Evolutionary conservation across 2,797 vertebrate species (phyloP), one percentile per base, ranked within the genome.

Genomic region (Hyperoplus lanceolatus): DNA sequence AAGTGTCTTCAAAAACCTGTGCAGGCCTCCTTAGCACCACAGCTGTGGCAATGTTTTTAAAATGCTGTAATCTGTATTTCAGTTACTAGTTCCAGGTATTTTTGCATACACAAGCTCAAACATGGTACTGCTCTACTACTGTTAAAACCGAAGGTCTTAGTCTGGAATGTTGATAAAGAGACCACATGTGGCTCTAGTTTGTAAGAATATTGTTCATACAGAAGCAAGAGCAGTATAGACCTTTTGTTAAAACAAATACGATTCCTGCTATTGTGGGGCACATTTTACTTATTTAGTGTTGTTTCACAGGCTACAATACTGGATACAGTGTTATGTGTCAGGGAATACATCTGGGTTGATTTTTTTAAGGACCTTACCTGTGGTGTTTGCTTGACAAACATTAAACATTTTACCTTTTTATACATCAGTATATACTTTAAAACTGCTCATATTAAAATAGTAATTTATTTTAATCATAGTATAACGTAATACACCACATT

Each of bases 151-250:
- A 63, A 71, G 8, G 10, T 21, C 16, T 50, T 2, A 48, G 48
- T 59, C 66, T 57, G 51, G 54, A 18, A 64, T n/a, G 55, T 77
- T 74, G 21, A 16, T 43, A 5, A 36, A 7, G 66, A 51, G 73
- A 54, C 41, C 46, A 66, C 75, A 82, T 53, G 14, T 80, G 65
- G 42, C 49, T 61, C 2, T 55, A n/a, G 68, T 66, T 67, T 71
- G 1, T 10, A 21, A n/a, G 6, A 41, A 49, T 45, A 59, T 13
- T 63, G 5, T 46, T 21, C 70, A 38, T 14, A 14, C 14, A 59
- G 43, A 64, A 49, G 49, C 36, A 14, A 39, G 3, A 68, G 12
- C 45, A 61, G 13, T 62, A 29, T 29, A 29, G 29, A 29, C 29
- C 3, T 29, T 29, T 29, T 29, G 29, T 29, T 29, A 29, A 29